Evolutionary conservation across 2,888 invertebrate species (phyloP).

Genomic region (Pachydiplax longipennis): DNA sequence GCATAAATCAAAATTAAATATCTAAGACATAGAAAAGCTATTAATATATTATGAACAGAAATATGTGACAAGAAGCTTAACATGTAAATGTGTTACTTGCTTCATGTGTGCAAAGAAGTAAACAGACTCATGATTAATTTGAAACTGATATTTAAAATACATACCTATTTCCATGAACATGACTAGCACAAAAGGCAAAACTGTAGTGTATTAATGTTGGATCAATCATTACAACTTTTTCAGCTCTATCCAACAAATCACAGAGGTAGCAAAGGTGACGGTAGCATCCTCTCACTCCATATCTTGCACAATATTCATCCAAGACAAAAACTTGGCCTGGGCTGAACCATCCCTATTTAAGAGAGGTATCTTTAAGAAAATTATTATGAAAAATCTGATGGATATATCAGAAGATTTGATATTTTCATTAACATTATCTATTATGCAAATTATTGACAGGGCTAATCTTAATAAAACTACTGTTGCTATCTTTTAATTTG

Average conservation of each 20-base stretch:
- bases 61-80: not conserved
- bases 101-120: not conserved
- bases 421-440: too few relatives aligned
- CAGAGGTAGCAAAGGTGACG: constrained; percentile 95
- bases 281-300: constrained; percentile 96
- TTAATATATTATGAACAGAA: constrained; percentile 3
- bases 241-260: constrained; percentile 93
- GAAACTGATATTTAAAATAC: constrained; percentile 51
- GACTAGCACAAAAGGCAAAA: constrained; percentile 99
- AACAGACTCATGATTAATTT: not conserved
- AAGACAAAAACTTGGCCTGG: constrained; percentile 98
- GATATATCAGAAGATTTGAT: too few relatives aligned
- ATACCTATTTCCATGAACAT: constrained; percentile 98
- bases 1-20: not conserved
- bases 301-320: constrained; percentile 97
- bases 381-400: not conserved
- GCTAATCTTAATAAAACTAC: too few relatives aligned
- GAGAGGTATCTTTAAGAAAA: constrained; percentile 46
- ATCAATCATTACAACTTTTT: constrained; percentile 94
- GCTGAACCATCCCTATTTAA: constrained; percentile 95
- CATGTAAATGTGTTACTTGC: constrained; percentile 19
- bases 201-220: constrained; percentile 98
- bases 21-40: not conserved
- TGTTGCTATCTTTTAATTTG: too few relatives aligned
- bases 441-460: too few relatives aligned